Conservation (phyloP, 1,140 invertebrate genomes). For the Ctenoplectra terminalis region DNA sequence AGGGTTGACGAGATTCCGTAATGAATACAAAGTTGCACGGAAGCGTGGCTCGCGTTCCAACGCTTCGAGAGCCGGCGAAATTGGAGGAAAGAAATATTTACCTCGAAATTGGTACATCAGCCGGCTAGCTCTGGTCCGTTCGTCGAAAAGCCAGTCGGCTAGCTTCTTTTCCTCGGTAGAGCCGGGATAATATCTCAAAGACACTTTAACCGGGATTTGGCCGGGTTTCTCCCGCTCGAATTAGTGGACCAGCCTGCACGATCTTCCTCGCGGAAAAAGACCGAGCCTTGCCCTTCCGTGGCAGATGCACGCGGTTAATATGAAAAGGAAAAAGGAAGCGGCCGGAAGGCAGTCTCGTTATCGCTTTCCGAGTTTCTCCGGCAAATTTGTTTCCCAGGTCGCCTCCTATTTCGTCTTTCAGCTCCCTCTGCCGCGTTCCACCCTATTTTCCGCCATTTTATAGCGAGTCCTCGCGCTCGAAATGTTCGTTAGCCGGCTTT, state of each 20-base stretch:
- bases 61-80: constrained; percentile 41
- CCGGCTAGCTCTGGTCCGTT: constrained; percentile 23
- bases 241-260: constrained; percentile 36
- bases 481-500: constrained; percentile 3
- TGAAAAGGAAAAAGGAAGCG: constrained; percentile 15
- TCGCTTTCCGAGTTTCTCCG: constrained; percentile 33
- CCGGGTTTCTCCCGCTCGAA: constrained; percentile 30
- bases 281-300: too few species aligned
- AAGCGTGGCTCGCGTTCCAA: constrained; percentile 30
- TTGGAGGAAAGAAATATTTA: constrained; percentile 74
- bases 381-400: constrained; percentile 14
- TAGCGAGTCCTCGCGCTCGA: background rate
- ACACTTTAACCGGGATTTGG: constrained; percentile 63
- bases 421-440: too few species aligned
- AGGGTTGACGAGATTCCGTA: constrained; percentile 70
- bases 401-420: background rate
- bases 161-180: background rate
- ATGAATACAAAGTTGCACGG: constrained; percentile 72
- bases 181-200: constrained; percentile 55
- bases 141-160: background rate
- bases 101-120: constrained; percentile 68
- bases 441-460: background rate
- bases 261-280: background rate
- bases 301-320: constrained; percentile 36
- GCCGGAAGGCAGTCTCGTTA: constrained; percentile 24